Evolutionary conservation across 2,113 vertebrate genomes (phyloP), one percentile per base, ranked within the genome.

Genomic region (Pedetes capensis): DNA sequence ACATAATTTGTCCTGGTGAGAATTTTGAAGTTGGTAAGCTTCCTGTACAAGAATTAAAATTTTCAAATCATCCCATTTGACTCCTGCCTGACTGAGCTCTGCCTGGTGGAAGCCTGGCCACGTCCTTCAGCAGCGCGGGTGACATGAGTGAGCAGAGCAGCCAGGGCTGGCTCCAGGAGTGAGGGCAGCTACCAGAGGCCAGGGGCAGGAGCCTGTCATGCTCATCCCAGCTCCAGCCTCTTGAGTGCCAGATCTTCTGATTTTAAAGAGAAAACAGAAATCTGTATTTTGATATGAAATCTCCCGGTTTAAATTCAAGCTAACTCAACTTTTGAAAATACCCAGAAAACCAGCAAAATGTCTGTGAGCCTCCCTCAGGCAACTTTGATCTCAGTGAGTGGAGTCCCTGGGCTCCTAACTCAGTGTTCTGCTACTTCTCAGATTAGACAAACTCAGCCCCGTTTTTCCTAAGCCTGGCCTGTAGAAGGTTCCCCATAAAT

Each of bases 241-340:
- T 74, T 47, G 47, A 25, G 18, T 69, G 13, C 85, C n/a, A 34
- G 34, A n/a, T 51, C 34, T 78, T 74, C 53, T 74, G 0, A 44
- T 74, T 91, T 80, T 75, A 23, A 76, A 87, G 64, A 94, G 86
- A 95, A 94, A 57, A 12, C 22, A 72, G 59, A 82, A 57, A 47
- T 66, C 16, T 76, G 9, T 81, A 22, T 81, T 76, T 94, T 57
- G 39, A n/a, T 39, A 3, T 57, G 34, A 72, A 39, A 66, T 89
- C 64, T 81, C 57, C 37, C 8, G 29, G 18, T 44, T 84, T 92
- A 66, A 85, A 81, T n/a, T n/a, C n/a, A 25, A 74, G 32, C 39
- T 81, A 61, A 75, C 39, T 93, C 49, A 92, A 39, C 47, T 25
- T 75, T 63, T 17, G 32, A 79, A 81, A 94, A 47, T 57, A 37